These are phyloP conservation scores for zebrafish (Danio rerio) DNA, from an alignment of 2,113 vertebrate species.

Conservation along the genomic window GRCz12tu NC_133177.1:38922501-38923000, in stretches of 20 bases:
- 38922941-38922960: neutral
- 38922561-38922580: neutral
- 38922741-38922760: neutral
- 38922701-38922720: neutral
- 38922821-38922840: slow-evolving; percentile 35
- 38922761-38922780: neutral
- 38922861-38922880: neutral
- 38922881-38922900: neutral
- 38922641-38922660: neutral
- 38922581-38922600: neutral
- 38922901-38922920: neutral
- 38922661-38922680: neutral
- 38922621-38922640: neutral
- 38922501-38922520: neutral
- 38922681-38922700: neutral
- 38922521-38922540: neutral
- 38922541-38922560: neutral
- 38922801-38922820: slow-evolving; percentile 41
- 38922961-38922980: slow-evolving; percentile 66
- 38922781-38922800: slow-evolving; percentile 31
- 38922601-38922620: slow-evolving; percentile 23
- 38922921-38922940: neutral
- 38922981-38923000: slow-evolving; percentile 98
- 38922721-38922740: slow-evolving; percentile 4
- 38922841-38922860: neutral